A percentile compares a stretch with the other conserved stretches of the same genome.
These are phyloP conservation scores for Anas platyrhynchos DNA, from an alignment of 2,113 vertebrate species.

Conservation along the genomic window DNA sequence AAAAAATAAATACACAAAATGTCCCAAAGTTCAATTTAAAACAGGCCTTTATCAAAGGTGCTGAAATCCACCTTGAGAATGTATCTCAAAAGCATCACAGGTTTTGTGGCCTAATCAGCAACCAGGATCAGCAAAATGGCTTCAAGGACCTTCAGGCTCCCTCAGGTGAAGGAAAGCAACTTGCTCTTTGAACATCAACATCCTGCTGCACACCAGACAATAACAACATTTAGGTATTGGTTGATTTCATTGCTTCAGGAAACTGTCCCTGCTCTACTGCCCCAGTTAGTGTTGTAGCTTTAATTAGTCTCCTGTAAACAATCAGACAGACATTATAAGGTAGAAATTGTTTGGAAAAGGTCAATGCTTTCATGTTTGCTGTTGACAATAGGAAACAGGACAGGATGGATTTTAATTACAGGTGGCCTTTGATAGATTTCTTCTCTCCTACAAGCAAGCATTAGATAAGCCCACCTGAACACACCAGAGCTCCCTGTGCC, in stretches of 20 bases:
- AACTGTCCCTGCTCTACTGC: not conserved
- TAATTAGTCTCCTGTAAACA: not conserved
- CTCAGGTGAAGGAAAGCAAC: not conserved
- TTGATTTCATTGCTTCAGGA: not conserved
- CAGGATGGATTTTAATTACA: not conserved
- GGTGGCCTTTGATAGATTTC: not conserved
- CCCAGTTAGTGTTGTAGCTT: not conserved
- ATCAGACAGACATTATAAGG: not conserved
- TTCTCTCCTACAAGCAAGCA: not conserved
- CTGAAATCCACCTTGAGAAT: not conserved
- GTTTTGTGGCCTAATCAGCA: not conserved
- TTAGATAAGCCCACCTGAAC: not conserved
- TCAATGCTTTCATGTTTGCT: not conserved
- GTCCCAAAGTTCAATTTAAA: not conserved
- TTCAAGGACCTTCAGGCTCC: not conserved
- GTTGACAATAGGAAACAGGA: not conserved
- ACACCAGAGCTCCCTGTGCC: rapidly evolving
- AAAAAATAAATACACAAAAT: not conserved
- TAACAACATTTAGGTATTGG: not conserved
- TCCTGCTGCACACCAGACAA: not conserved
- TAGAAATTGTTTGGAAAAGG: not conserved
- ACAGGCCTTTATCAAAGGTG: not conserved
- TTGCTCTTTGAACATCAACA: not conserved
- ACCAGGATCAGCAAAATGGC: not conserved
- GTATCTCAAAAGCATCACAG: not conserved